A percentile compares a stretch with the other conserved stretches of the same genome.
phyloP scores from a whole-genome alignment of 2,797 vertebrate species.

The Smutsia temminckii region DNA sequence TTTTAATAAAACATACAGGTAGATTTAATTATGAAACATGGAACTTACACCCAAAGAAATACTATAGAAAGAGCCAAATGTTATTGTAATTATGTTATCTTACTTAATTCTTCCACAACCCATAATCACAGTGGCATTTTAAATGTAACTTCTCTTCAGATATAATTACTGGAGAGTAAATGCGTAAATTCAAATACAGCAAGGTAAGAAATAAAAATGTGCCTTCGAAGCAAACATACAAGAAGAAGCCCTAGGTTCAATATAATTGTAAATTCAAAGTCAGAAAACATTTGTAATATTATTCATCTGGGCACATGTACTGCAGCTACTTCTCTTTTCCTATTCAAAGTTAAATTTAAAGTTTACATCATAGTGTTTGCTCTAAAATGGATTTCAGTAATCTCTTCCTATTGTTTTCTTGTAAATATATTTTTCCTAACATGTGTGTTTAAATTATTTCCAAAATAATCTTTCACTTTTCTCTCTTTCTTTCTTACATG shows the following conservation, averaged over 20 bases:
- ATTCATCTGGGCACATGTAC: neutral
- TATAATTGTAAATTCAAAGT: neutral
- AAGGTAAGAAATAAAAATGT: neutral
- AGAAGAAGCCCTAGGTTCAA: neutral
- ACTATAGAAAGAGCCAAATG: neutral
- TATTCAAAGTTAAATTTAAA: neutral
- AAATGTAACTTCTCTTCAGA: neutral
- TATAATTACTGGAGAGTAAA: neutral
- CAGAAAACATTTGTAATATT: neutral
- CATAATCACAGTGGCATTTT: neutral
- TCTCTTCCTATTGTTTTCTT: neutral
- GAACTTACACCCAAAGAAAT: neutral
- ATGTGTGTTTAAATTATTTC: neutral
- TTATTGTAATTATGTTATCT: neutral
- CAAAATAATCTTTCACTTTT: neutral
- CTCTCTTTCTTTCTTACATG: neutral
- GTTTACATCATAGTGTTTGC: neutral
- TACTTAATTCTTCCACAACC: neutral
- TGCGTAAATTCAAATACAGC: neutral
- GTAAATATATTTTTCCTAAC: neutral
- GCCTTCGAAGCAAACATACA: neutral
- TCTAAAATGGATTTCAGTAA: neutral
- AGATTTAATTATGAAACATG: neutral
- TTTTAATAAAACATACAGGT: neutral
- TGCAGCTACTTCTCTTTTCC: neutral